Base-by-base conservation (phyloP, 2,113 vertebrate genomes). In the Apodemus sylvaticus region DNA sequence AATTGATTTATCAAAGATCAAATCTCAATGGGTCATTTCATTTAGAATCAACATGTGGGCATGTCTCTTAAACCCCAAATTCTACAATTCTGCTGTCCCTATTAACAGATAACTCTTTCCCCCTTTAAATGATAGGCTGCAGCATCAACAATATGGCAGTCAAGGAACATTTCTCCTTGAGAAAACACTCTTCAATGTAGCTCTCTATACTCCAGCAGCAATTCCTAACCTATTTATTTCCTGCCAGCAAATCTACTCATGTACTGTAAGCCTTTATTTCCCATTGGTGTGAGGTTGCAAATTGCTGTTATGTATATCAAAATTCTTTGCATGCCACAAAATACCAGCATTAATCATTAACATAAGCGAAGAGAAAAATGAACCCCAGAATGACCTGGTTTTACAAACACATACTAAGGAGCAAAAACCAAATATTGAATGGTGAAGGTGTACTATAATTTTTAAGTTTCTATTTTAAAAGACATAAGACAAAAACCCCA, bases 221-320 rank as follows among this genome's bases (percentile, higher is more conserved):
- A 76, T 60, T 51, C 19, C 78, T 92, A 93, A 93, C 51, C 78
- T 93, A 96, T 96, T 82, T 86, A 88, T 90, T 94, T 95, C 77
- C 70, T 71, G 79, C n/a, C 77, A 95, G 87, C 71, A 93, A 94
- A 90, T 89, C 34, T 13, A 85, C 31, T 26, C 51, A 68, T 3
- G 20, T 62, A 82, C 85, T 45, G 24, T 22, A 92, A 96, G 26
- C 53, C 8, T 42, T 96, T 93, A 97, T 97, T 97, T 98, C 95
- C 92, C 90, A 90, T 16, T 77, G 90, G 94, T 77, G 36, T 29
- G 87, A 95, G 93, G 70, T 45, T 93, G 79, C 19, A 87, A 92
- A 70, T 70, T 85, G 51, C 62, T 66, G 94, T 83, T 74, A 74
- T 83, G 89, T 24, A 60, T 85, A 76, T 68, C 70, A 77, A 94